Base-by-base conservation (phyloP, 2,797 vertebrate species). In the Forpus xanthops region DNA sequence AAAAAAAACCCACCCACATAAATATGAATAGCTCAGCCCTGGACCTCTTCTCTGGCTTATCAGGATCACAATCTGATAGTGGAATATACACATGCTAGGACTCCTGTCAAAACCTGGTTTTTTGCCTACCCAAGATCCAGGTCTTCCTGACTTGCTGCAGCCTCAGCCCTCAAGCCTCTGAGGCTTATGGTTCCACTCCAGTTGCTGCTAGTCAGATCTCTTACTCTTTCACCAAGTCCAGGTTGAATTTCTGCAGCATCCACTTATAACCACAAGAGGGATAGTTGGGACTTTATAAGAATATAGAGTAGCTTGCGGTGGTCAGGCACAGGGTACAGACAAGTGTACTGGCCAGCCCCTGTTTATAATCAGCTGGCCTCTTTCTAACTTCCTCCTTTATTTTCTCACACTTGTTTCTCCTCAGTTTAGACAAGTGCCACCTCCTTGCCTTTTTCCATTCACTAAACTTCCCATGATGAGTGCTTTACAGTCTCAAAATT, bases 341-440 rank as follows among this genome's bases (percentile, higher is more conserved):
- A 66, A n/a, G 6, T 24, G 7, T 52, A 44, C 21, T 27, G 6
- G 4, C 12, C 62, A 87, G 42, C 1, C 18, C 5, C 13, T 33
- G 8, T 49, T 82, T 18, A 20, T 37, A 75, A 12, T 20, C 28
- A 47, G 1, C 3, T 17, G 12, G 3, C 11, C 5, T 41, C 31
- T 81, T 78, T 81, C n/a, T 47, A 11, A 4, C 5, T 30, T 87
- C 31, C 11, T 12, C 15, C 5, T 79, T 78, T 42, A 11, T 82
- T 82, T 79, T 62, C 27, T 14, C 14, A 62, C 5, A 24, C 9
- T 27, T 64, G 8, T 39, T 80, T 39, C 18, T 83, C n/a, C 14
- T 11, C 5, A 33, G 4, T 21, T n/a, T 8, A 47, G 10, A 23
- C 3, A 4, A 49, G 6, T 3, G 5, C 2, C 11, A 44, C 3